Evolutionary conservation across 2,888 invertebrate genomes (phyloP), one percentile per base, ranked within the genome.

Genomic region (Theodoxus fluviatilis): DNA sequence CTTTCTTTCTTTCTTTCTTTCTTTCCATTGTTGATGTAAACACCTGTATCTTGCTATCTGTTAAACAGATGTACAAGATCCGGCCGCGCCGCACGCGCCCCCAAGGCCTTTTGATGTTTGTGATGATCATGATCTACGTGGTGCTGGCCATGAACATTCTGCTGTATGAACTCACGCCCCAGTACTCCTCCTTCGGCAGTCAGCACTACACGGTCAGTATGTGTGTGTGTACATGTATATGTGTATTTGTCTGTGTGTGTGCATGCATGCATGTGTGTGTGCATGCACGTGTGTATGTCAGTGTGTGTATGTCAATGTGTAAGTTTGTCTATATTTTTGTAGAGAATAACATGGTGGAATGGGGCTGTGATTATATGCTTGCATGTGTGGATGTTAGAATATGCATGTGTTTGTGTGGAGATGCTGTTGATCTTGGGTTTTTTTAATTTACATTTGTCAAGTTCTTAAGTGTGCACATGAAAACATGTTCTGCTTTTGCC

Each of bases 121-220:
- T 85, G 76, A 83, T 86, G 79, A 82, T 85, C 22, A 78, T 88
- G 64, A 88, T 88, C 84, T 82, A 86, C 71, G 80, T 86, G 66
- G 83, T 85, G 18, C 75, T 88, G 67, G 87, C 87, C 35, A 78
- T 88, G 72, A 88, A 88, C 74, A 79, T 88, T n/a, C 76, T 88
- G 33, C 72, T 88, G 49, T 88, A 87, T 75, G 84, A 85, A 49
- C 76, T 88, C 33, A 83, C 86, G 22, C 88, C 88, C 6, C 85
- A 88, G 73, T 88, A 88, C 75, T 83, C 86, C 3, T 85, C 85
- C 35, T 88, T 82, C 77, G 88, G 88, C 22, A 86, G 84, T 74
- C 87, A 88, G 77, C 82, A 85, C 71, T 88, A 83, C 71, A 61
- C 73, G 74, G 80, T 80, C 75, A 72, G 76, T 74, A 9, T n/a